These are phyloP conservation scores for Limnephilus auricula DNA, from an alignment of 2,888 invertebrate species.

Conservation along the genomic window DNA sequence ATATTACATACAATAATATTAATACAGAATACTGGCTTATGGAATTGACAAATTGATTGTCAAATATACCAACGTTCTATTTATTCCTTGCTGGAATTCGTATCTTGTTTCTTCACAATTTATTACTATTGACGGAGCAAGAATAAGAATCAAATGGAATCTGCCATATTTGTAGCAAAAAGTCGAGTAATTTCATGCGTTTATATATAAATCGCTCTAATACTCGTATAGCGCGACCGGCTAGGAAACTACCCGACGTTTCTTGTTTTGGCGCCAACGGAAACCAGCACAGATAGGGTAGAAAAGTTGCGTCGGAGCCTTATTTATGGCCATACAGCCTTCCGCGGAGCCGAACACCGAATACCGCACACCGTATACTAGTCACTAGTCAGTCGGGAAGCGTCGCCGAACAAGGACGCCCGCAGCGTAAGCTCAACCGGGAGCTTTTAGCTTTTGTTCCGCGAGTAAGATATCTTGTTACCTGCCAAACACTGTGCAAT, in stretches of 20 bases:
- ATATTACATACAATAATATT: background rate
- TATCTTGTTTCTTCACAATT: background rate
- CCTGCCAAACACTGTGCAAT: constrained; percentile 26
- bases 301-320: constrained; percentile 57
- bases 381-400: constrained; percentile 60
- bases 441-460: constrained; percentile 34
- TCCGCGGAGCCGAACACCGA: constrained; percentile 42
- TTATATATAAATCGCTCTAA: constrained; percentile 13
- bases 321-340: constrained; percentile 60
- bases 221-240: background rate
- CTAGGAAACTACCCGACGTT: constrained; percentile 21
- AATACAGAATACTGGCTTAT: background rate
- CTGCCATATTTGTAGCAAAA: constrained; percentile 5
- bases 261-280: constrained; percentile 62
- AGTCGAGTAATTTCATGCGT: background rate
- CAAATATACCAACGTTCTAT: background rate
- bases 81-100: background rate
- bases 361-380: background rate
- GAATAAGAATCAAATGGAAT: background rate
- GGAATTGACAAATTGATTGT: background rate
- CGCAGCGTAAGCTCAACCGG: constrained; percentile 43
- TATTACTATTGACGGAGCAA: background rate
- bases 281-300: constrained; percentile 48
- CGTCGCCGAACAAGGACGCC: constrained; percentile 55
- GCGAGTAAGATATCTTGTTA: constrained; percentile 19